These are phyloP conservation scores for Calephelis virginiensis DNA, from an alignment of 1,140 invertebrate species.

Conservation along the genomic window DNA sequence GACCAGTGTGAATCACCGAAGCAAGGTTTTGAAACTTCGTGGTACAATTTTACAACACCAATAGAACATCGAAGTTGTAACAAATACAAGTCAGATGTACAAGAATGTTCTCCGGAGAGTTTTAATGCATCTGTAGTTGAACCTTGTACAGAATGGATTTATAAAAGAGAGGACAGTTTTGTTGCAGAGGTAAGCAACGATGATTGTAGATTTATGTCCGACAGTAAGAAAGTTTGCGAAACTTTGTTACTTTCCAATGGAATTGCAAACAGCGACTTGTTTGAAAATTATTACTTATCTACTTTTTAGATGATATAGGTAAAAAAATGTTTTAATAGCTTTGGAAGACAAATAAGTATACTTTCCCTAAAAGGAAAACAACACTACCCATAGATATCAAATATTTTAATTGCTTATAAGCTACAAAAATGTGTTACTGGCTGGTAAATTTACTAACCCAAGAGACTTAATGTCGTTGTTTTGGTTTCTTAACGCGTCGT, in stretches of 20 bases:
- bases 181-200: slow-evolving; percentile 35
- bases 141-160: slow-evolving; percentile 35
- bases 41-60: slow-evolving; percentile 36
- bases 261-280: background rate
- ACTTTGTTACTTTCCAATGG: slow-evolving; percentile 3
- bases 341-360: too few species aligned
- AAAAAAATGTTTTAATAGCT: too few species aligned
- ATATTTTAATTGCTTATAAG: too few species aligned
- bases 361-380: too few species aligned
- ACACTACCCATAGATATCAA: too few species aligned
- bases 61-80: slow-evolving; percentile 30
- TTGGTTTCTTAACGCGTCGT: too few species aligned
- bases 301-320: too few species aligned
- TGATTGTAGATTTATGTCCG: slow-evolving; percentile 19
- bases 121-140: slow-evolving; percentile 34
- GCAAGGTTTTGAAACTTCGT: slow-evolving; percentile 25
- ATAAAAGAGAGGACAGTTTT: slow-evolving; percentile 36
- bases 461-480: too few species aligned
- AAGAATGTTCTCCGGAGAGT: slow-evolving; percentile 29
- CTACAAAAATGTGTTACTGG: too few species aligned
- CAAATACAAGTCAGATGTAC: slow-evolving; percentile 26
- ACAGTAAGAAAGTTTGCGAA: slow-evolving; percentile 6
- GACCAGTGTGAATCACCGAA: slow-evolving; percentile 28
- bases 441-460: too few species aligned
- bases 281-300: background rate